Evolutionary conservation across 2,888 invertebrate genomes (phyloP).

Genomic region (Alsophila aescularia): DNA sequence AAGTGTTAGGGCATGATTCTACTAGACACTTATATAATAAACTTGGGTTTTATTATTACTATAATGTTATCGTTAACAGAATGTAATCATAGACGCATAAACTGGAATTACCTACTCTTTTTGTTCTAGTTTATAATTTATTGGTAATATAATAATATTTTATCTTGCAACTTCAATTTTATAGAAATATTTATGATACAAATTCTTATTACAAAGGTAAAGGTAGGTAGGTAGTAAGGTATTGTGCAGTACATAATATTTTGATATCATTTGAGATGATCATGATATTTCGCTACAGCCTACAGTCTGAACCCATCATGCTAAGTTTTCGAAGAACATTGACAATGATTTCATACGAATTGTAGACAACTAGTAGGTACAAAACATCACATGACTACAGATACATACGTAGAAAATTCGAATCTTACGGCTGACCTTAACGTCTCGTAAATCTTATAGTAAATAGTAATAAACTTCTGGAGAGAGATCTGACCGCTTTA

Average conservation of each 20-base stretch:
- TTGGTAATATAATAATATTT: background rate
- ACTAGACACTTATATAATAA: slow-evolving; percentile 35
- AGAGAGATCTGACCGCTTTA: slow-evolving; percentile 1
- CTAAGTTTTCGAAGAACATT: slow-evolving; percentile 6
- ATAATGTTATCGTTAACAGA: slow-evolving; percentile 26
- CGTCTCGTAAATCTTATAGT: slow-evolving; percentile 23
- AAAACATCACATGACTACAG: slow-evolving; percentile 30
- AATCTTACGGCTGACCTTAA: slow-evolving; percentile 41
- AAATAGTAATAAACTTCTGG: slow-evolving; percentile 12
- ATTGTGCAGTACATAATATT: too few species aligned
- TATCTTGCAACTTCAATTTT: background rate
- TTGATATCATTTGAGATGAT: background rate
- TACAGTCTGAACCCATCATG: background rate
- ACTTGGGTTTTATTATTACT: slow-evolving; percentile 31
- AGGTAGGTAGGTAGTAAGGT: too few species aligned
- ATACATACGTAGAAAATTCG: slow-evolving; percentile 49
- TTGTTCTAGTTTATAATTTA: background rate
- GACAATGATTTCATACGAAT: slow-evolving; percentile 16
- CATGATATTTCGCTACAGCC: background rate
- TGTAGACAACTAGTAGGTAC: slow-evolving; percentile 31
- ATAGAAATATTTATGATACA: background rate
- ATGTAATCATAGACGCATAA: slow-evolving; percentile 16
- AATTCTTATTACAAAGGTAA: background rate
- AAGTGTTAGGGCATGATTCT: slow-evolving; percentile 19
- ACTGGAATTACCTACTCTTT: background rate